These are phyloP conservation scores for Rhopalosiphum padi DNA, from an alignment of 1,140 invertebrate species.

Conservation along the genomic window DNA sequence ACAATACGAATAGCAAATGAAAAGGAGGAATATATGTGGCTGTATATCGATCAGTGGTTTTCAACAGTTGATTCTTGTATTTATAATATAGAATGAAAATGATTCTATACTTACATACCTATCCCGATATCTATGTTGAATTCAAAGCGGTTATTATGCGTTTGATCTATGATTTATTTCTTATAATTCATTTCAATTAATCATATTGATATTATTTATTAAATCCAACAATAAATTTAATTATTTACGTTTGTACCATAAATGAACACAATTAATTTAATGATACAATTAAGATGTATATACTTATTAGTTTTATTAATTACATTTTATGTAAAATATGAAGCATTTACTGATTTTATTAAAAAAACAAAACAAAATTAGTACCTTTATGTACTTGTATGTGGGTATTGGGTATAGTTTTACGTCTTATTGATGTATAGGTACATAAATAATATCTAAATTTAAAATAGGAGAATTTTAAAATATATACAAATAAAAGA, in stretches of 20 bases:
- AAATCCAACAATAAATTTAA: background rate
- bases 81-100: background rate
- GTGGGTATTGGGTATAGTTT: background rate
- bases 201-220: background rate
- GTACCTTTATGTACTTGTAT: background rate
- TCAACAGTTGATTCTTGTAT: conserved; percentile 41
- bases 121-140: background rate
- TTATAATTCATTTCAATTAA: background rate
- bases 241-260: background rate
- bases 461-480: background rate
- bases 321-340: no score
- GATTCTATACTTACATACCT: background rate
- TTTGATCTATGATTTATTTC: background rate
- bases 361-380: background rate
- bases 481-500: background rate
- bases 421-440: background rate
- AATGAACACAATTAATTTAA: background rate
- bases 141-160: background rate
- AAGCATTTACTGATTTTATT: no score
- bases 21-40: conserved; percentile 43
- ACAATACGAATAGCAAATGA: conserved; percentile 49
- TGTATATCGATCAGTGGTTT: conserved; percentile 55
- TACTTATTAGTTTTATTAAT: no score
- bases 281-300: background rate
- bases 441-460: background rate